Evolutionary conservation across 2,113 vertebrate genomes (phyloP).

Genomic region (Pelusios castaneus): DNA sequence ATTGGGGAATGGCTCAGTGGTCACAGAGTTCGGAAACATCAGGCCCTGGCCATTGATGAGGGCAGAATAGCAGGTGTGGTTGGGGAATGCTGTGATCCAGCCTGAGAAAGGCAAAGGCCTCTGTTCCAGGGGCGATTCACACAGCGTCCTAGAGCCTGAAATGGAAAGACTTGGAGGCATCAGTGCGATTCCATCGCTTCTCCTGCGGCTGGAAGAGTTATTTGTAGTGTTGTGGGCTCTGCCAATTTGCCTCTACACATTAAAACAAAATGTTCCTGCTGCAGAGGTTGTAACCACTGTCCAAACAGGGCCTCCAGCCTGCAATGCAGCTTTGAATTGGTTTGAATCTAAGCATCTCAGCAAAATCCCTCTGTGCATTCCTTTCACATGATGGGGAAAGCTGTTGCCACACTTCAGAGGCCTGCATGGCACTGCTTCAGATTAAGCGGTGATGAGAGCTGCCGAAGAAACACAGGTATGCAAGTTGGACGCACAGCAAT

Average conservation of each 20-base stretch:
- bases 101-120: neutral
- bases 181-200: neutral
- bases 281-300: neutral
- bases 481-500: neutral
- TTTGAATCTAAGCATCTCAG: accelerated
- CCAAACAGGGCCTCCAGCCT: neutral
- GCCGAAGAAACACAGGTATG: accelerated
- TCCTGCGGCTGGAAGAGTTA: neutral
- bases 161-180: neutral
- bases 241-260: neutral
- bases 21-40: neutral
- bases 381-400: accelerated
- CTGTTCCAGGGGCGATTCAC: neutral
- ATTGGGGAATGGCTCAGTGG: neutral
- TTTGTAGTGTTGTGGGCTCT: neutral
- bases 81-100: neutral
- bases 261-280: neutral
- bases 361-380: neutral
- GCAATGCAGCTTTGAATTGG: neutral
- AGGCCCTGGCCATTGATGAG: too few species aligned
- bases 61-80: neutral
- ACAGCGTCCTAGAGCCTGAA: too few species aligned
- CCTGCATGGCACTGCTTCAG: accelerated
- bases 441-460: too few species aligned
- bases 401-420: accelerated